Evolutionary conservation across 2,113 vertebrate species (phyloP).

Genomic region (Rhombomys opimus): DNA sequence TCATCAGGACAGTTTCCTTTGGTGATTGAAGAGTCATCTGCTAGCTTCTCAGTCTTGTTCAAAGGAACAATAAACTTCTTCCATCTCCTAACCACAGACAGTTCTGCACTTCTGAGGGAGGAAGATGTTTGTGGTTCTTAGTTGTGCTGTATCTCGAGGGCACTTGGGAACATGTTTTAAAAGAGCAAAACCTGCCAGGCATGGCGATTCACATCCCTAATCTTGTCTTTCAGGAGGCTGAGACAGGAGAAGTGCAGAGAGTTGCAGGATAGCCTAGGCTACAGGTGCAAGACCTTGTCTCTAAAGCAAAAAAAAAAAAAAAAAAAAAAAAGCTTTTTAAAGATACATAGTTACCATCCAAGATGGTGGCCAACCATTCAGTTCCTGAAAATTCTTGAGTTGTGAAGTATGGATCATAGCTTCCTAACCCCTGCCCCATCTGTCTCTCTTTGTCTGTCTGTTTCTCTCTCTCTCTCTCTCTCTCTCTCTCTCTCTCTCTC

Average conservation of each 20-base stretch:
- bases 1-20: not conserved
- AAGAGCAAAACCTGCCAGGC: not conserved
- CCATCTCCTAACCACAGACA: not conserved
- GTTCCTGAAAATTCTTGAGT: not conserved
- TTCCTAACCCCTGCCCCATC: not conserved
- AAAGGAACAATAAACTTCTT: not conserved
- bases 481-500: not conserved
- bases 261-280: too few relatives aligned
- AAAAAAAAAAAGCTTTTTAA: not conserved
- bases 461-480: not conserved
- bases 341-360: not conserved
- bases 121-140: not conserved
- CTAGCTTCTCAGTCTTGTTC: too few relatives aligned
- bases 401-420: not conserved
- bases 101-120: not conserved
- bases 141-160: not conserved
- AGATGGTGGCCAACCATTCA: not conserved
- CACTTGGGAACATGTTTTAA: not conserved
- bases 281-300: not conserved
- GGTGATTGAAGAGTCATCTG: not conserved
- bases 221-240: not conserved
- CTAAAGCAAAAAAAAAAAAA: too few relatives aligned
- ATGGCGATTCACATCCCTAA: not conserved
- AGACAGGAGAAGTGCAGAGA: not conserved
- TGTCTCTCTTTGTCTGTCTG: not conserved